Base-by-base conservation (phyloP, 2,888 invertebrate genomes). In the Gryllus longicercus region DNA sequence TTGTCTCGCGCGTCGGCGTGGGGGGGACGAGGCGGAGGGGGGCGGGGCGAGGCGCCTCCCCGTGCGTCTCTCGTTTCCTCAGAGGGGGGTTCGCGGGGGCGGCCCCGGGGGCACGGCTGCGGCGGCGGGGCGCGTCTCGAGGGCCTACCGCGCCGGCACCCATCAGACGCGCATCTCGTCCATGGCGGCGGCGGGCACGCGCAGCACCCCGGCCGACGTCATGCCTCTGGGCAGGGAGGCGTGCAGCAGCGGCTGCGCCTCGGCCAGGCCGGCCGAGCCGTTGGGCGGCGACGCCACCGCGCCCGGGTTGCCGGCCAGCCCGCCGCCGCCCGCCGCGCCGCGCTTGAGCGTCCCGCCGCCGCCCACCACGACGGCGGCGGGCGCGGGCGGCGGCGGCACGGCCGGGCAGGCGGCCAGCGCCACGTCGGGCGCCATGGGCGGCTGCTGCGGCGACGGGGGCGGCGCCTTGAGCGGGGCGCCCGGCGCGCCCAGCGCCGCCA, bases 121-220 rank as follows among this genome's bases (percentile, higher is more conserved):
- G 79, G n/a, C 63, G 85, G 86, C 63, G 16, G 63, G n/a, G 63
- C 14, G 63, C 63, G 1, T 38, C 11, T 63, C 16, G 63, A n/a
- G 63, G n/a, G 63, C 63, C 63, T 63, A 14, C 16, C 63, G 85
- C 85, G 86, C 86, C 84, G 85, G 85, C 84, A n/a, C 63, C 16
- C 18, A 94, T 95, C 95, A 95, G 92, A 95, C 95, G 88, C 95
- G 90, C 95, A 95, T 95, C 89, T 95, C 95, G 87, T 94, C 94
- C 88, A 95, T 95, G 82, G 94, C 94, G 83, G 95, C 95, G 94
- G 94, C 87, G 94, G 91, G 86, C 90, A 82, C 77, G 49, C 80
- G 78, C 51, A 82, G 78, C n/a, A 80, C 80, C 8, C 38, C 38
- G 38, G 38, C 38, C 16, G 78, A 50, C 75, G 77, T 81, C 23